Evolutionary conservation across 2,888 invertebrate genomes (phyloP), one percentile per base, ranked within the genome.

Genomic region (Eupithecia insigniata): DNA sequence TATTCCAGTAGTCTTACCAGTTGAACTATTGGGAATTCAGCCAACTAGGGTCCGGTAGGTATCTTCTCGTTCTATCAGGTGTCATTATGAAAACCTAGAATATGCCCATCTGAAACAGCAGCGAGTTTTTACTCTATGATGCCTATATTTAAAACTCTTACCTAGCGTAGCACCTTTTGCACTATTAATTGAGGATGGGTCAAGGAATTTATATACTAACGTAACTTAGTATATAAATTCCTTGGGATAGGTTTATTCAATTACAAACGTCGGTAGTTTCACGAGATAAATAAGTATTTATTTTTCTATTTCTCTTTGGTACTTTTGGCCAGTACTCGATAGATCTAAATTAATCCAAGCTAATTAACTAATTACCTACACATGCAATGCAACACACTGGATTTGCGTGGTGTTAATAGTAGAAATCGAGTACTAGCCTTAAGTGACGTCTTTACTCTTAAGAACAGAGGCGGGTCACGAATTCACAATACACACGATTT

Each of bases 261-360:
- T 12, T 26, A 55, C 22, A 51, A 55, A 26, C 26, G 65, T 39
- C 16, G 10, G 28, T 51, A 55, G 12, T 58, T 43, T 62, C 76
- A 80, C 72, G 79, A 80, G 78, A 80, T 81, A 82, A 77, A 80
- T 79, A 82, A 77, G 80, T 79, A 75, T 77, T 81, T 80, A 80
- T 76, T 81, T 82, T 74, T 30, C 26, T 64, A 18, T 43, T n/a
- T 71, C 79, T 88, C 88, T 88, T 88, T 88, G 89, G 89, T 89
- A 86, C 84, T 84, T 80, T 76, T 78, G 83, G 81, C 81, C 85
- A 86, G 81, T 80, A 83, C 71, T 78, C 71, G 72, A 64, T 26
- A 22, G 2, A 51, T 51, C 46, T n/a, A 16, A 55, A 55, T 12
- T 14, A 26, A 55, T 26, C 55, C 12, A 55, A 60, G 16, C 60